A percentile compares a stretch with the other conserved stretches of the same genome.
phyloP scores from a whole-genome alignment of 2,113 vertebrate species.

The Xenopus laevis region DNA sequence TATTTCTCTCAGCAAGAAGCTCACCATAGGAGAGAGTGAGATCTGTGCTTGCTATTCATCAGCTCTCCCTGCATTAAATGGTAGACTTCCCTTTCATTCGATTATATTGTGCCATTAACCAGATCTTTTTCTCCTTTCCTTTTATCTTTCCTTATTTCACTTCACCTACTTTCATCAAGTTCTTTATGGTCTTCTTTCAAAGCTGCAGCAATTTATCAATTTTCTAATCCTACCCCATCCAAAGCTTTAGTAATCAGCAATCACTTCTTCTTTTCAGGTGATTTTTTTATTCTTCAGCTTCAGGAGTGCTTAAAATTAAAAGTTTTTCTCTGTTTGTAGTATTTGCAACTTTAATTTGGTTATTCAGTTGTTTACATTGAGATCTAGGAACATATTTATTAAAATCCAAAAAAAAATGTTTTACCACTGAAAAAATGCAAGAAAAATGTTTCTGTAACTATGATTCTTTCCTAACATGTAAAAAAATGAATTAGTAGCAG shows the following conservation, averaged over 20 bases:
- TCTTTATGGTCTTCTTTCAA: constrained; percentile 25
- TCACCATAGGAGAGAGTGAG: constrained; percentile 1
- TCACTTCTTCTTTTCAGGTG: neutral
- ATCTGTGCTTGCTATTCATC: constrained; percentile 17
- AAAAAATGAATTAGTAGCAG: too few relatives aligned
- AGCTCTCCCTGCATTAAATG: constrained; percentile 29
- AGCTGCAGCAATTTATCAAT: constrained; percentile 34
- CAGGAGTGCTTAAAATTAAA: neutral
- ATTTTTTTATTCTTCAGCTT: neutral
- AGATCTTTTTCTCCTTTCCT: constrained; percentile 26
- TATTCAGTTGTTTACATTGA: too few relatives aligned
- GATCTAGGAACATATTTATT: too few relatives aligned
- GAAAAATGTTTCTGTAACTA: too few relatives aligned
- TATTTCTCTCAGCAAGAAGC: constrained; percentile 12
- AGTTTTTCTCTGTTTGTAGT: neutral
- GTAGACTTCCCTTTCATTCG: constrained; percentile 37
- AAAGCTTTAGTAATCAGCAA: neutral
- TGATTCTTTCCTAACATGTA: too few relatives aligned
- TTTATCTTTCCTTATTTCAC: constrained; percentile 28
- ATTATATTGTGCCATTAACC: constrained; percentile 41
- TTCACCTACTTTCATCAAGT: constrained; percentile 42
- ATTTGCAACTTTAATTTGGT: neutral
- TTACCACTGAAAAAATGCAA: too few relatives aligned
- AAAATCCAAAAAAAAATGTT: too few relatives aligned
- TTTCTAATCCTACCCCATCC: constrained; percentile 22